Percentiles rank a stretch among this genome's conserved stretches.
Evolutionary conservation across 2,797 vertebrate species (phyloP).

Genomic region (Pseudochirops cupreus): DNA sequence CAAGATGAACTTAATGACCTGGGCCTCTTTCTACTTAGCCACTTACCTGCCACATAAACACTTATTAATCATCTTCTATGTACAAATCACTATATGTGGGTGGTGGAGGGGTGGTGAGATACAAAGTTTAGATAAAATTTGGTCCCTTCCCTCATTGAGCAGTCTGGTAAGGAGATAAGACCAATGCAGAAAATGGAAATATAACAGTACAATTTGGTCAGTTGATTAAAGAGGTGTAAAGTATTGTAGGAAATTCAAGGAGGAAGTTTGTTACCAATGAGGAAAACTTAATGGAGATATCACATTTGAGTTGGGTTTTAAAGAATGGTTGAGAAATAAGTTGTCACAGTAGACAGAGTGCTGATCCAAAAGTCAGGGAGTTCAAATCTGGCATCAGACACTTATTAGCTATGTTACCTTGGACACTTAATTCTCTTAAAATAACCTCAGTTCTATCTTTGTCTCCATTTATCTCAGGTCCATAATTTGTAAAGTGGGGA

Average conservation of each 20-base stretch:
- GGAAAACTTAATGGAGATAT: not conserved
- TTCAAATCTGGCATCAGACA: not conserved
- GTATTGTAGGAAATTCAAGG: not conserved
- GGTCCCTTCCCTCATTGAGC: not conserved
- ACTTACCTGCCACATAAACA: not conserved
- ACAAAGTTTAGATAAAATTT: not conserved
- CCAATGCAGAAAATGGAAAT: not conserved
- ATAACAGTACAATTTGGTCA: not conserved
- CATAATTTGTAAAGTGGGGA: not conserved
- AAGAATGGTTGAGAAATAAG: not conserved
- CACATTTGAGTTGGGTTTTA: not conserved
- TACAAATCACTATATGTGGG: not conserved
- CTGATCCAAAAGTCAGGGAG: not conserved
- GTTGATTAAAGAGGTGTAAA: not conserved
- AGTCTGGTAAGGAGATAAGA: not conserved
- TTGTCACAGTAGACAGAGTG: not conserved
- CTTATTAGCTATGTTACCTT: not conserved
- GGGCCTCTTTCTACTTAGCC: not conserved
- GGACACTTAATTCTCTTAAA: not conserved
- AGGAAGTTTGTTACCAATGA: not conserved
- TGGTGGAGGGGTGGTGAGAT: not conserved
- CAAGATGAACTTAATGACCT: not conserved
- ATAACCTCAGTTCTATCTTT: too few relatives aligned
- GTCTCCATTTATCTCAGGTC: not conserved
- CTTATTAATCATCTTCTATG: not conserved